Base-by-base conservation (phyloP, 2,113 vertebrate species). In the Seriola dumerili region DNA sequence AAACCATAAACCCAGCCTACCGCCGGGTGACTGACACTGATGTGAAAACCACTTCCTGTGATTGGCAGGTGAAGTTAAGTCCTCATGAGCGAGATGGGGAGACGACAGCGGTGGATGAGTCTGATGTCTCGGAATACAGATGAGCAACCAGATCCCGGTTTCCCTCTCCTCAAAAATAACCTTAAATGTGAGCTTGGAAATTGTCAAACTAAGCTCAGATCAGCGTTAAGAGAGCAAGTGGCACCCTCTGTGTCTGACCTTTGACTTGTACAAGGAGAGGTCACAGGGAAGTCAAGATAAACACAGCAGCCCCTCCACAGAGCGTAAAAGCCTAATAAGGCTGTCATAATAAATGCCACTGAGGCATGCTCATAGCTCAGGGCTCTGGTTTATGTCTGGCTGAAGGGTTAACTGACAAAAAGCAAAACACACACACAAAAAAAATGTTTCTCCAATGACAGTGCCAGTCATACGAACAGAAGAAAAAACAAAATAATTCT, bases 41-140 rank as follows among this genome's bases (percentile, higher is more conserved):
- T 82, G 90, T 84, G 87, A 66, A 76, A 88, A 85, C 57, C 90
- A 86, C 87, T 91, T 88, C 72, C 66, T 68, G 25, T 90, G 89
- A 92, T 74, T 90, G 88, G 65, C 91, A 89, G 89, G 52, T 80
- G 75, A 76, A 65, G 73, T 88, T 70, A 57, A 85, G 72, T 82
- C 58, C 63, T 63, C 29, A 8, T 4, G 10, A 54, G 21, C 11
- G 17, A 16, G 0, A 11, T 2, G 2, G 6, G 4, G 54, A 32
- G 21, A n/a, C 34, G 76, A 46, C 40, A 9, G 38, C 7, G 19
- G 14, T 0, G 0, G 82, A 72, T 74, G 46, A 34, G 71, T 63
- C 68, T 8, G 68, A 84, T 21, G 71, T 42, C 16, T 55, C 1
- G 0, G 34, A 66, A 44, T 67, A 75, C 54, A 48, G 72, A 85